Evolutionary conservation across 2,888 invertebrate species (phyloP).

Genomic region (Eristalis arbustorum): DNA sequence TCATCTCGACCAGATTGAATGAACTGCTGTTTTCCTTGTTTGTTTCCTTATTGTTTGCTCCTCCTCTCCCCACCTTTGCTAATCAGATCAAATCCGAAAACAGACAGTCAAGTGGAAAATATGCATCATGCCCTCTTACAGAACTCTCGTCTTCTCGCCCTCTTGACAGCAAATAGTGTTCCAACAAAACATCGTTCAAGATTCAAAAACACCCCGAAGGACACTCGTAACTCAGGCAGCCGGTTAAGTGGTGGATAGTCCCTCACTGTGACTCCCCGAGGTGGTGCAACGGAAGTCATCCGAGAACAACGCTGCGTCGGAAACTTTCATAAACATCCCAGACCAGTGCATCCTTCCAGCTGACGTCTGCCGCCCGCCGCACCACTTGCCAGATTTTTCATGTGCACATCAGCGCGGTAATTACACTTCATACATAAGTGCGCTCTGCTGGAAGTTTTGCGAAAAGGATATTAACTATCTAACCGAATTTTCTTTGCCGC

Average conservation of each 20-base stretch:
- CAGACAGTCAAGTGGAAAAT: neutral
- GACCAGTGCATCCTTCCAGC: neutral
- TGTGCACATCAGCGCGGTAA: slow-evolving; percentile 7
- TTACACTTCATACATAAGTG: neutral
- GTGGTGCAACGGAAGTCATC: neutral
- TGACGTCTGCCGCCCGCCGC: neutral
- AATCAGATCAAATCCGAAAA: neutral
- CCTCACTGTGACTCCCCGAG: neutral
- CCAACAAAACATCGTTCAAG: slow-evolving; percentile 2
- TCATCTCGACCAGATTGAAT: too few relatives aligned
- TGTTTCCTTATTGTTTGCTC: too few relatives aligned
- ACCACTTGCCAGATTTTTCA: neutral
- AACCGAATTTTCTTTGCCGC: neutral
- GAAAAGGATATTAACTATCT: slow-evolving; percentile 3
- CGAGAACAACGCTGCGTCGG: neutral
- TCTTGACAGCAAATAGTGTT: neutral
- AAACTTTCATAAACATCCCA: neutral
- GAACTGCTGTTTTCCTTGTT: too few relatives aligned
- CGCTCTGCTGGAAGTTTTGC: neutral
- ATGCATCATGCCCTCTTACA: neutral
- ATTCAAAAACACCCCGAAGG: slow-evolving; percentile 11
- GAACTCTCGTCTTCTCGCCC: neutral
- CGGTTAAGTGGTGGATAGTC: slow-evolving; percentile 11
- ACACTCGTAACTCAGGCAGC: neutral
- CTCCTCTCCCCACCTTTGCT: too few relatives aligned